Conservation (phyloP, 2,113 vertebrate genomes). For the Polypterus bichir region DNA sequence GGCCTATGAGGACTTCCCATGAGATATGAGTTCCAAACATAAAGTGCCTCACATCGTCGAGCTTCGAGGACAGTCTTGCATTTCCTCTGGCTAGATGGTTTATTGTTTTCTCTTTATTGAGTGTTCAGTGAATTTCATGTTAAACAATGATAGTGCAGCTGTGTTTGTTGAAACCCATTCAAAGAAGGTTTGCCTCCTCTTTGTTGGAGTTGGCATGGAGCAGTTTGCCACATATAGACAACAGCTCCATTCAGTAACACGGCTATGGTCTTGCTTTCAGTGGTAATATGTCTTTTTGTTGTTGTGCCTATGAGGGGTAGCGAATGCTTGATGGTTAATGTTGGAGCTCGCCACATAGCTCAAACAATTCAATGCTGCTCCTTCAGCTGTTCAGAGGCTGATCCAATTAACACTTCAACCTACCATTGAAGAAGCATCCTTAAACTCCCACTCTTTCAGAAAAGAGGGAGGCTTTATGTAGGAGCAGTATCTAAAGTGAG, state of each 20-base stretch:
- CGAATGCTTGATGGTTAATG: too few species aligned
- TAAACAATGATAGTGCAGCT: conserved; percentile 53
- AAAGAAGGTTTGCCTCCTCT: conserved; percentile 16
- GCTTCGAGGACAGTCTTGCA: conserved; percentile 19
- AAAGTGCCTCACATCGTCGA: conserved; percentile 24
- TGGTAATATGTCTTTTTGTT: background rate
- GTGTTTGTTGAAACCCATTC: conserved; percentile 31
- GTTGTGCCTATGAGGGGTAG: too few species aligned
- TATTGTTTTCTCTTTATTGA: conserved; percentile 1
- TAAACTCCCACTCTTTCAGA: too few species aligned
- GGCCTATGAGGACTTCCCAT: conserved; percentile 35
- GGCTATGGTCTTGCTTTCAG: conserved; percentile 26
- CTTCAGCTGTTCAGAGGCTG: too few species aligned
- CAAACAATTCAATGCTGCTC: too few species aligned
- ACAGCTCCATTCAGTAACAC: conserved; percentile 24
- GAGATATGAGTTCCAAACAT: conserved; percentile 23
- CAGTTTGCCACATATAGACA: conserved; percentile 11
- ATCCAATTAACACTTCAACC: too few species aligned
- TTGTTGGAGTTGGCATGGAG: conserved; percentile 9
- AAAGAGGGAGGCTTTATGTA: too few species aligned
- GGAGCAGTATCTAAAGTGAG: too few species aligned
- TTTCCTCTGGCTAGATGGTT: background rate
- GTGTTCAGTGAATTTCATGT: conserved; percentile 34
- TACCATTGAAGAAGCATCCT: too few species aligned
- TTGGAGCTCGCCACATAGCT: too few species aligned